Evolutionary conservation across 1,140 invertebrate species (phyloP), one percentile per base, ranked within the genome.

Genomic region (Drosophila nigromelanica): DNA sequence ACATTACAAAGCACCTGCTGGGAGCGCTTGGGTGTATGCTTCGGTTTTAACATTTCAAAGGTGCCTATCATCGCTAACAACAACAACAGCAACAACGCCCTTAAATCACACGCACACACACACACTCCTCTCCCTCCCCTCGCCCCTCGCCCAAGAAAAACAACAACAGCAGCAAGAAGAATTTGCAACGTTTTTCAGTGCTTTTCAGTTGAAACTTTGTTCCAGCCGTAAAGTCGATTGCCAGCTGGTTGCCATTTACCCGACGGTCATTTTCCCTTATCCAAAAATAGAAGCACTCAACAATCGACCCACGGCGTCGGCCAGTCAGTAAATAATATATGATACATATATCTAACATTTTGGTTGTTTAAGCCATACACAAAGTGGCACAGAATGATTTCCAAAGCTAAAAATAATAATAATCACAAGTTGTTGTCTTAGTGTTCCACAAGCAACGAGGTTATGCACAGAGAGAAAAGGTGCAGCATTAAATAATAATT

Each of bases 21-120:
- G 4, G n/a, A 52, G 40, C 70, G 64, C 61, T 55, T 8, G 37
- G 35, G 39, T 72, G 61, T 66, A 54, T 67, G 64, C 58, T 60
- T 43, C 60, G 69, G 43, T 56, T 74, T 61, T 67, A 70, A 85
- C 61, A 73, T 50, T 78, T 85, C 80, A 83, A 85, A 85, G 76
- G 58, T 61, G 42, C 6, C 47, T 7, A 33, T 40, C 35, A 27
- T 18, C n/a, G 12, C 5, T 30, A 56, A 39, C 0, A 42, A 27
- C 27, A 27, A 27, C 24, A 27, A 27, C 18, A 18, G 5, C 10
- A n/a, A 8, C 11, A 14, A 5, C 14, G 5, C 6, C 8, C 12
- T 11, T 18, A 5, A 4, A 21, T 0, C 47, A 48, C 21, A 33
- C 33, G 10, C 33, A 35, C 33, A 35, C 33, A 7, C 30, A 8